Evolutionary conservation across 2,888 invertebrate species (phyloP).

Genomic region (Cinara cedri): DNA sequence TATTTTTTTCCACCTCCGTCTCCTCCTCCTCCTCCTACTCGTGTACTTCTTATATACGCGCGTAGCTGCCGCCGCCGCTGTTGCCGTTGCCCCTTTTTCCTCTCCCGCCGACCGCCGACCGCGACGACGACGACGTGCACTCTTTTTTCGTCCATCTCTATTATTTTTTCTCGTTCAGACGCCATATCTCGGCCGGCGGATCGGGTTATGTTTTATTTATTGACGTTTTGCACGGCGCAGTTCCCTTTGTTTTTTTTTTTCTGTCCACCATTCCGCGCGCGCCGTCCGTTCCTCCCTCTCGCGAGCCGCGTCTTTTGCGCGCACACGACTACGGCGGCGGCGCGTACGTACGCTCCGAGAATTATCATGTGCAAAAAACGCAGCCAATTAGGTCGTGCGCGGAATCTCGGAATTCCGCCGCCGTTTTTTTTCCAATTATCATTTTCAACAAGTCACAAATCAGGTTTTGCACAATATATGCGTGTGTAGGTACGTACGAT

Average conservation of each 20-base stretch:
- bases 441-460: slow-evolving; percentile 51
- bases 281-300: background rate
- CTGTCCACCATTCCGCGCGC: background rate
- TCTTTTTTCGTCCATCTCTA: slow-evolving; percentile 46
- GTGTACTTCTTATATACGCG: slow-evolving; percentile 8
- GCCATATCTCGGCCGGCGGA: slow-evolving; percentile 49
- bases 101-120: background rate
- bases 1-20: slow-evolving; percentile 19
- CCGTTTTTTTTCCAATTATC: slow-evolving; percentile 31
- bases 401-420: slow-evolving; percentile 43
- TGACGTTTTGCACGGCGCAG: slow-evolving; percentile 49
- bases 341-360: slow-evolving; percentile 19
- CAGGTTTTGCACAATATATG: slow-evolving; percentile 32
- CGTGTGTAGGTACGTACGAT: background rate
- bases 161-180: slow-evolving; percentile 51
- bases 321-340: slow-evolving; percentile 9
- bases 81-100: background rate
- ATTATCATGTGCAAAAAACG: slow-evolving; percentile 56
- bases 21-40: background rate
- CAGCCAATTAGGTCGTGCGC: slow-evolving; percentile 52
- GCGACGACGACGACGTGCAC: slow-evolving; percentile 24
- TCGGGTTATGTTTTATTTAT: slow-evolving; percentile 57
- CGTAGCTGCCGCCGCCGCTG: background rate
- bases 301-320: background rate
- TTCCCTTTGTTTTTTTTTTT: slow-evolving; percentile 37